Evolutionary conservation across 1,140 invertebrate genomes (phyloP), one percentile per base, ranked within the genome.

Genomic region (Polypedilum vanderplanki): DNA sequence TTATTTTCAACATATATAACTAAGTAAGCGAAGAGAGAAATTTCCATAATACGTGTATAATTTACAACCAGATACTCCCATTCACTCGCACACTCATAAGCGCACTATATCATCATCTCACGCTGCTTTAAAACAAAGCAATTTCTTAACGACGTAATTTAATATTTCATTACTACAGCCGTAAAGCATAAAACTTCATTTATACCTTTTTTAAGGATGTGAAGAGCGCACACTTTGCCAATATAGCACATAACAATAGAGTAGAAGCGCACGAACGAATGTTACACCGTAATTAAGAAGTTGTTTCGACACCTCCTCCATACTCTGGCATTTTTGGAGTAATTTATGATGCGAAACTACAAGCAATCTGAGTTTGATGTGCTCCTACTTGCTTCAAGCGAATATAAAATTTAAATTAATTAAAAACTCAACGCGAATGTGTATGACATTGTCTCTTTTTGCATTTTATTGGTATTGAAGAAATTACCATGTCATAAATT

Each of bases 401-500:
- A n/a, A 4, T 12, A 12, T 4, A 12, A 57, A 57, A 57, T 57
- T 12, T 4, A 57, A 57, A 57, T 57, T 57, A 57, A 57, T 57
- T 57, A 57, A 57, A 57, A n/a, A n/a, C 46, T 57, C 46, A 33
- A 5, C 24, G 5, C 24, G 24, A 33, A 5, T 33, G 24, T 33
- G 5, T 33, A 5, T 33, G 24, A 33, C 24, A n/a, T 57, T 57
- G 46, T 12, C n/a, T 57, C 46, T 46, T 46, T 46, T 46, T 46
- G 41, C 24, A 33, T 33, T 46, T 46, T 46, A 15, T 15, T 57
- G 10, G 46, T 57, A 57, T 3, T 57, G 46, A 57, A 12, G 12
- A 70, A 70, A 20, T 70, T 18, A 70, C 20, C 65, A 70, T 70
- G 65, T 18, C n/a, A 70, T 70, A 70, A 70, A 70, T 70, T 70